Evolutionary conservation across 1,140 invertebrate genomes (phyloP), one percentile per base, ranked within the genome.

Genomic region (Littorina saxatilis): DNA sequence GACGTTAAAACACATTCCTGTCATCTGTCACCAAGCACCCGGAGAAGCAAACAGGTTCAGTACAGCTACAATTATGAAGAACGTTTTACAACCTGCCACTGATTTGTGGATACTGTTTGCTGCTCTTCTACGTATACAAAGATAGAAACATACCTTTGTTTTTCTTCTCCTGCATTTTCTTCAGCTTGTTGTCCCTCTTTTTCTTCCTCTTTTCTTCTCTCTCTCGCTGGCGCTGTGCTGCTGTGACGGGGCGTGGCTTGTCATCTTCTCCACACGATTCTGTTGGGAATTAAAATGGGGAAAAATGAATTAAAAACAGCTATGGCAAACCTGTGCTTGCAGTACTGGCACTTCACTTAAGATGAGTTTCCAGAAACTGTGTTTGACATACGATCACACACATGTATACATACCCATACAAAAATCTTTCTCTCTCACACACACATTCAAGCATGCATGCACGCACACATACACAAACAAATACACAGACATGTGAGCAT

Each of bases 151-250:
- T 9, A 47, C 43, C 23, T 72, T 83, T 81, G 87, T 87, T 80
- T 84, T 88, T 88, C 74, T 90, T 90, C 43, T 88, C 86, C 66
- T 89, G 87, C 61, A 88, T 83, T 77, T 89, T 87, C 72, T 90
- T 91, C 82, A 87, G 88, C 81, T 87, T 88, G 81, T 89, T 90
- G 74, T 91, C 89, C 74, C 86, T 88, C 79, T 91, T 91, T 75
- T 88, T 89, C 58, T 84, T 87, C 35, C 91, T 79, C 82, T 88
- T 91, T 58, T 92, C 91, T 79, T 92, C 91, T 82, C 91, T 79
- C 80, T 92, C 91, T 82, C 86, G 91, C 84, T 92, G 91, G 66
- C 91, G 82, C 76, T 90, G 87, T 15, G 86, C 87, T 58, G 90
- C 90, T 78, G 90, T 91, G 17, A 91, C 75, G n/a, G 87, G 86